Percentiles rank a stretch among this genome's conserved stretches.
phyloP scores from a whole-genome alignment of 2,113 vertebrate species.

The Dromaius novaehollandiae region DNA sequence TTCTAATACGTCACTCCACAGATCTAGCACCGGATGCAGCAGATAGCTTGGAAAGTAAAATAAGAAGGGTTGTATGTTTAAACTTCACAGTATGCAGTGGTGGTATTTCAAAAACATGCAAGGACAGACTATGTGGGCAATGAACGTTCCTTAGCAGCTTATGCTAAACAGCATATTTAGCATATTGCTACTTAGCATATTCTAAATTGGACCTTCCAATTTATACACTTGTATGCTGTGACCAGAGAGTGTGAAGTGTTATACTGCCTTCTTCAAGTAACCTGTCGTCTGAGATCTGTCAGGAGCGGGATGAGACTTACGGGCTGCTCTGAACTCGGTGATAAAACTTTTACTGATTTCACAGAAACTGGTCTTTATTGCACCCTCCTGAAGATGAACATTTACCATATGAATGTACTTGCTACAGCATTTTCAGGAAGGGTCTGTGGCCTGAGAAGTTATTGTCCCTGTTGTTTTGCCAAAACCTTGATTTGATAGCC shows the following conservation, averaged over 20 bases:
- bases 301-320: neutral
- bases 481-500: neutral
- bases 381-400: neutral
- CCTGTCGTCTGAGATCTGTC: neutral
- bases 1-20: neutral
- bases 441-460: neutral
- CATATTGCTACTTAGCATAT: neutral
- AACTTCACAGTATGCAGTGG: neutral
- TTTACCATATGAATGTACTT: neutral
- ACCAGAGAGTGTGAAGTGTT: neutral
- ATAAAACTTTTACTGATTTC: neutral
- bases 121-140: neutral
- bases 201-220: neutral
- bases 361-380: neutral
- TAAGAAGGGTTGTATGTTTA: neutral
- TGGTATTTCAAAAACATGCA: neutral
- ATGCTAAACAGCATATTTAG: too few relatives aligned
- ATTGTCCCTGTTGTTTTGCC: neutral
- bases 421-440: neutral
- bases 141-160: neutral
- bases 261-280: neutral
- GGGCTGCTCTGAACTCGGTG: neutral
- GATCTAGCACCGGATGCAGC: neutral
- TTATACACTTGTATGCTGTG: too few relatives aligned
- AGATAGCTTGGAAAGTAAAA: neutral